These are phyloP conservation scores for Austrofundulus limnaeus DNA, from an alignment of 2,113 vertebrate genomes.

Conservation along the genomic window DNA sequence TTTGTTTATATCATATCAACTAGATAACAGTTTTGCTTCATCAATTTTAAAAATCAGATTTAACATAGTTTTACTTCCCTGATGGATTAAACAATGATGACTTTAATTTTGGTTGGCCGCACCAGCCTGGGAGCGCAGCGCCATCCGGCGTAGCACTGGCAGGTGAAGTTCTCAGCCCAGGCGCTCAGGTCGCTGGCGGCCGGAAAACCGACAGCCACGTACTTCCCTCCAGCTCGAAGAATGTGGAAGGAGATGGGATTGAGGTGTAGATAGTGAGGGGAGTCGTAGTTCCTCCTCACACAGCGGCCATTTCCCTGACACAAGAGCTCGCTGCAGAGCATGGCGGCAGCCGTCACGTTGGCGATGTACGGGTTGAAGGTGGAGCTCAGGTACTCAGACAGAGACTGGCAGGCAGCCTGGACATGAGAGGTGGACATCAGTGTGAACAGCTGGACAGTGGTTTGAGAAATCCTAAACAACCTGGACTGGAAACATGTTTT, in stretches of 20 bases:
- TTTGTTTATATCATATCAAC: too few relatives aligned
- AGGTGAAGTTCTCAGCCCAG: conserved; percentile 69
- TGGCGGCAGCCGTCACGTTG: conserved; percentile 87
- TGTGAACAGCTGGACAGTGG: not conserved
- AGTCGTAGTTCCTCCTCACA: conserved; percentile 78
- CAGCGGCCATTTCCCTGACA: conserved; percentile 85
- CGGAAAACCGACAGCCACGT: conserved; percentile 58
- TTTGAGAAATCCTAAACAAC: too few relatives aligned
- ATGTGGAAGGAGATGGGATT: conserved; percentile 64
- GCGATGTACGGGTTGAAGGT: conserved; percentile 85
- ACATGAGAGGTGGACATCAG: not conserved
- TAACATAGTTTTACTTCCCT: not conserved
- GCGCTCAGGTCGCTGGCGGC: conserved; percentile 46
- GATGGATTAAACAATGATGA: conserved; percentile 52
- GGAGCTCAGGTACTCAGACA: conserved; percentile 68
- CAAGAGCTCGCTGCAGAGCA: conserved; percentile 83
- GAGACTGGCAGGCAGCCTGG: conserved; percentile 68
- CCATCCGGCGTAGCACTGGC: conserved; percentile 71
- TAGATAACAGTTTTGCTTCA: too few relatives aligned
- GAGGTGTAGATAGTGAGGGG: conserved; percentile 84
- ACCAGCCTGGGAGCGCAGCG: conserved; percentile 42
- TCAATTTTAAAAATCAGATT: too few relatives aligned
- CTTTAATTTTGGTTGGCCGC: conserved; percentile 7
- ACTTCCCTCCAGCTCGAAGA: conserved; percentile 39
- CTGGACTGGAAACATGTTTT: too few relatives aligned